Evolutionary conservation across 2,888 invertebrate species (phyloP), one percentile per base, ranked within the genome.

Genomic region (Biston stratarius): DNA sequence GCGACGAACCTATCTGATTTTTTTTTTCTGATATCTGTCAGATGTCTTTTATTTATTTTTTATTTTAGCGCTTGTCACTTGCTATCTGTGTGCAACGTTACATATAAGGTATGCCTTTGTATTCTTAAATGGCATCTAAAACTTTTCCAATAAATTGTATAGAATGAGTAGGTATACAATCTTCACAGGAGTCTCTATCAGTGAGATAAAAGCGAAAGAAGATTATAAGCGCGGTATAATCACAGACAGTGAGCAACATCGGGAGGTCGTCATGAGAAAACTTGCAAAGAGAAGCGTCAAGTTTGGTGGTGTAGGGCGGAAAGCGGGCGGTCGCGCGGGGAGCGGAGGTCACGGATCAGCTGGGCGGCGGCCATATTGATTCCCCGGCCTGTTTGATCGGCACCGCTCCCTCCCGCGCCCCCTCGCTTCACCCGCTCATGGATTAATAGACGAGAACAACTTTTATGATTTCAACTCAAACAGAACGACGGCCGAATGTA

Each of bases 281-380:
- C 86, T 89, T 86, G 78, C 74, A 79, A 83, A 82, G 83, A 85
- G 85, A 85, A 88, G 83, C 87, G 86, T 86, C 83, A 89, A 90
- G 90, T 90, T 88, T 82, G 81, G 76, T 77, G 78, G 81, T 77
- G 79, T 78, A 81, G 75, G 82, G 79, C 74, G 78, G 76, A 68
- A 71, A 79, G 74, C 73, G 82, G 76, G 77, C 73, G 80, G 75
- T 80, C 75, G 75, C 80, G 89, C 83, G 89, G 87, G 86, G 81
- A 74, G 88, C 83, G 87, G 91, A 88, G 92, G 91, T 91, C 91
- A 89, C 91, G 91, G 92, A 93, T 93, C 93, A 92, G 93, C 93
- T 92, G 92, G 93, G 92, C 90, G 92, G 91, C 92, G 90, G 91
- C 92, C 93, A 92, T 93, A 93, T 93, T 93, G 93, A 93, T 93